Conservation (phyloP, 1,140 invertebrate genomes). For the Anagrus nilaparvatae region DNA sequence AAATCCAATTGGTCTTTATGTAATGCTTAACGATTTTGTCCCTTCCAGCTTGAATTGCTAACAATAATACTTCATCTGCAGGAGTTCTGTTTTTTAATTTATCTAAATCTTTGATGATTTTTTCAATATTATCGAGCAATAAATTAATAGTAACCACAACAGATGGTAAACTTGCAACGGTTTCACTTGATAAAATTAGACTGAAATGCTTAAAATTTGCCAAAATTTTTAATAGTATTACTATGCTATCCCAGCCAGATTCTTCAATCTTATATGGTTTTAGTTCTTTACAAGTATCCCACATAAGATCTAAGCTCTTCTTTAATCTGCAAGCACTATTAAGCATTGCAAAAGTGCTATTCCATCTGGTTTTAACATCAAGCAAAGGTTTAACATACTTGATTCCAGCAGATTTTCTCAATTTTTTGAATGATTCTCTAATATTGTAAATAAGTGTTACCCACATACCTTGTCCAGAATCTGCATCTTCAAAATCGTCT, state of each 20-base stretch:
- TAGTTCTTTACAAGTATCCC: too few species aligned
- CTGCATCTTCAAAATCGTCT: too few species aligned
- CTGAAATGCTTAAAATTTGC: slow-evolving; percentile 7
- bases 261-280: too few species aligned
- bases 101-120: neutral
- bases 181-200: slow-evolving; percentile 4
- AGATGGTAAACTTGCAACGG: neutral
- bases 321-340: slow-evolving; percentile 5
- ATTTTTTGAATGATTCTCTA: slow-evolving; percentile 2
- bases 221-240: slow-evolving; percentile 2
- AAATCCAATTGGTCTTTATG: slow-evolving; percentile 32
- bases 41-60: slow-evolving; percentile 17
- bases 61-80: neutral
- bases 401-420: slow-evolving; percentile 8
- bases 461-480: neutral
- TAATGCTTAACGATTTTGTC: slow-evolving; percentile 34
- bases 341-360: slow-evolving; percentile 9
- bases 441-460: slow-evolving; percentile 7
- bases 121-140: too few species aligned
- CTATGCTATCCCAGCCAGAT: slow-evolving; percentile 3
- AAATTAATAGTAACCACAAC: too few species aligned
- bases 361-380: slow-evolving; percentile 11
- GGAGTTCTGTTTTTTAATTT: neutral
- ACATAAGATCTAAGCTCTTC: slow-evolving; percentile 2
- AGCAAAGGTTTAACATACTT: slow-evolving; percentile 5